Percentiles rank a stretch among this genome's conserved stretches.
phyloP scores from a whole-genome alignment of 1,140 invertebrate genomes.

The Drepana arcuata region DNA sequence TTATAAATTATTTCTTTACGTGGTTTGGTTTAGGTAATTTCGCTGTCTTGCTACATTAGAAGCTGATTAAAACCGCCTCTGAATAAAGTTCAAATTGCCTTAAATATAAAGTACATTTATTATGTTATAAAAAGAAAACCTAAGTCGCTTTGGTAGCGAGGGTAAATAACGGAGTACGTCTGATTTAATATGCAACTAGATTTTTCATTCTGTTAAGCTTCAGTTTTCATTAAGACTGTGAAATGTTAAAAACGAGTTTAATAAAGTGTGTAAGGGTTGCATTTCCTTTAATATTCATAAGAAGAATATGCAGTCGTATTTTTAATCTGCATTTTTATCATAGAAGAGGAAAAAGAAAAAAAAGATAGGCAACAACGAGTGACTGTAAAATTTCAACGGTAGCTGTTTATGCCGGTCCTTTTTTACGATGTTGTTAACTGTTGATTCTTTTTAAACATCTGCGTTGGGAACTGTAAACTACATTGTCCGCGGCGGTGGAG shows the following conservation, averaged over 20 bases:
- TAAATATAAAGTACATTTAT: too few species aligned
- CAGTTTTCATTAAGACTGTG: background rate
- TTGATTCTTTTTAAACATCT: slow-evolving; percentile 70
- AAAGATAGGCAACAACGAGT: slow-evolving; percentile 44
- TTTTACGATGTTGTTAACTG: slow-evolving; percentile 67
- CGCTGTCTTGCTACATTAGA: too few species aligned
- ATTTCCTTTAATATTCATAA: background rate
- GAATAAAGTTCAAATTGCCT: too few species aligned
- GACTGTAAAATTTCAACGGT: slow-evolving; percentile 65
- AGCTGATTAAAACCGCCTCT: too few species aligned
- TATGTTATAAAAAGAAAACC: too few species aligned
- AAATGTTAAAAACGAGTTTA: background rate
- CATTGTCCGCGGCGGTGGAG: slow-evolving; percentile 53
- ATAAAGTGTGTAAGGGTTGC: background rate
- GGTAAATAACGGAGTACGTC: too few species aligned
- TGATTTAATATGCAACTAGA: too few species aligned
- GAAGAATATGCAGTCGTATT: background rate
- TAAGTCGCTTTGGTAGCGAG: too few species aligned
- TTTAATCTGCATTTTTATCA: slow-evolving; percentile 16
- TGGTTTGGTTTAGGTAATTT: too few species aligned
- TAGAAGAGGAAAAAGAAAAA: slow-evolving; percentile 14
- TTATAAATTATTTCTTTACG: too few species aligned
- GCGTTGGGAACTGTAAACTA: slow-evolving; percentile 60
- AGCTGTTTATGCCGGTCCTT: slow-evolving; percentile 56
- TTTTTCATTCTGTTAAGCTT: background rate